Percentiles rank a stretch among this genome's conserved stretches.
These are phyloP conservation scores for Chaetodon trifasciatus DNA, from an alignment of 2,797 vertebrate species.

Conservation along the genomic window DNA sequence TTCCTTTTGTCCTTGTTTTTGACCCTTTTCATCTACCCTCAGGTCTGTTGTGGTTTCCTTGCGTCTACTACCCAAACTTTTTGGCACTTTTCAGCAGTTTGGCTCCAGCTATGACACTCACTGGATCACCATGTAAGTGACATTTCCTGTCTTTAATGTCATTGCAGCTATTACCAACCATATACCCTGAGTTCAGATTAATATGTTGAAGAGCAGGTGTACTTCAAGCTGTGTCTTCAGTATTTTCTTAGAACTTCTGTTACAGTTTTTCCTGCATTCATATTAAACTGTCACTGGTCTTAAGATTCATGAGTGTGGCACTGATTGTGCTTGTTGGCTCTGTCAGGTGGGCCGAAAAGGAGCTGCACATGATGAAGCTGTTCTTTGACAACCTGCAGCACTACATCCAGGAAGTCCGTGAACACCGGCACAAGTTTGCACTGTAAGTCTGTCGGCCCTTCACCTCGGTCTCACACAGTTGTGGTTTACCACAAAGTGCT, in stretches of 20 bases:
- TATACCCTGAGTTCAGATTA: neutral
- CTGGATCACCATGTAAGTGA: slow-evolving; percentile 98
- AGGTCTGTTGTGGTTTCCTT: slow-evolving; percentile 99
- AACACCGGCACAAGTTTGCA: slow-evolving; percentile 94
- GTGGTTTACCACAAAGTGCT: too few species aligned
- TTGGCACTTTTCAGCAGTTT: slow-evolving; percentile 98
- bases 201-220: rapidly evolving
- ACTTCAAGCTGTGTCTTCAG: too few species aligned
- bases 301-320: neutral
- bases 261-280: too few species aligned
- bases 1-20: neutral
- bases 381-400: slow-evolving; percentile 98
- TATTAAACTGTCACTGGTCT: neutral
- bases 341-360: slow-evolving; percentile 98
- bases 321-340: neutral
- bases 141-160: neutral
- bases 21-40: slow-evolving; percentile 15
- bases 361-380: slow-evolving; percentile 99
- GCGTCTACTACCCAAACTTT: slow-evolving; percentile 96
- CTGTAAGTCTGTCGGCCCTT: slow-evolving; percentile 87
- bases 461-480: neutral
- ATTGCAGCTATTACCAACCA: neutral
- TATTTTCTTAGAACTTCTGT: neutral
- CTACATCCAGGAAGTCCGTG: slow-evolving; percentile 96
- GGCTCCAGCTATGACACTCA: slow-evolving; percentile 99